Percentiles rank a stretch among this genome's conserved stretches.
Evolutionary conservation across 2,797 vertebrate species (phyloP).

Genomic region (Sciurus carolinensis): DNA sequence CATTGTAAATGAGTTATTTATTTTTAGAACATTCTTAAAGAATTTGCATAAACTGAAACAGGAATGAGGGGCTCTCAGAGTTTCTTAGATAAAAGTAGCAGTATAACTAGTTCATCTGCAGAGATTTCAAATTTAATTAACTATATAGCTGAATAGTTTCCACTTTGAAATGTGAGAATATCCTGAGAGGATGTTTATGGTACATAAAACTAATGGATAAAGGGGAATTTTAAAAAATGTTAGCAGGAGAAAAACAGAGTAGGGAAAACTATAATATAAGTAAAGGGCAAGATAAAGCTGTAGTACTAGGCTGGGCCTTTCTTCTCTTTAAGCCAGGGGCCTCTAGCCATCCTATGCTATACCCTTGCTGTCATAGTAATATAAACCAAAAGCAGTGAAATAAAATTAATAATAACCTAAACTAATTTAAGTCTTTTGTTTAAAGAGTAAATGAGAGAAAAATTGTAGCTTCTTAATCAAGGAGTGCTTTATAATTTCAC

Average conservation of each 20-base stretch:
- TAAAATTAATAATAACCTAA: slow-evolving; percentile 53
- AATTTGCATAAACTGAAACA: slow-evolving; percentile 47
- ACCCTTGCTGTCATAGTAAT: neutral
- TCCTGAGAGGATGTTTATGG: slow-evolving; percentile 50
- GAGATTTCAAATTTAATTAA: slow-evolving; percentile 57
- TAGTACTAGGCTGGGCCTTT: neutral
- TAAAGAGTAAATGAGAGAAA: slow-evolving; percentile 79
- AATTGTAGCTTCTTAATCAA: neutral
- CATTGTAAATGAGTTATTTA: slow-evolving; percentile 18
- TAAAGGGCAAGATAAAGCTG: neutral
- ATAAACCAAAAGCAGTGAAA: slow-evolving; percentile 51
- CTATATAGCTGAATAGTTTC: neutral
- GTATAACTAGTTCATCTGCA: slow-evolving; percentile 42
- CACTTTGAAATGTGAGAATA: slow-evolving; percentile 64
- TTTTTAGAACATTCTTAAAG: slow-evolving; percentile 61
- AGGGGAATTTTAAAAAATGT: slow-evolving; percentile 5
- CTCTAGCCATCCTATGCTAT: neutral
- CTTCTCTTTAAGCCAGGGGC: neutral
- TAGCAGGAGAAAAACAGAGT: neutral
- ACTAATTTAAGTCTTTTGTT: slow-evolving; percentile 74
- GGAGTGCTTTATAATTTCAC: slow-evolving; percentile 83
- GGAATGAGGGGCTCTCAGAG: slow-evolving; percentile 42
- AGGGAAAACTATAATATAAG: neutral
- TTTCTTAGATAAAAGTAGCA: slow-evolving; percentile 7
- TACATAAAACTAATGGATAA: slow-evolving; percentile 5